phyloP scores from a whole-genome alignment of 2,113 vertebrate genomes.

The Stigmatopora argus region DNA sequence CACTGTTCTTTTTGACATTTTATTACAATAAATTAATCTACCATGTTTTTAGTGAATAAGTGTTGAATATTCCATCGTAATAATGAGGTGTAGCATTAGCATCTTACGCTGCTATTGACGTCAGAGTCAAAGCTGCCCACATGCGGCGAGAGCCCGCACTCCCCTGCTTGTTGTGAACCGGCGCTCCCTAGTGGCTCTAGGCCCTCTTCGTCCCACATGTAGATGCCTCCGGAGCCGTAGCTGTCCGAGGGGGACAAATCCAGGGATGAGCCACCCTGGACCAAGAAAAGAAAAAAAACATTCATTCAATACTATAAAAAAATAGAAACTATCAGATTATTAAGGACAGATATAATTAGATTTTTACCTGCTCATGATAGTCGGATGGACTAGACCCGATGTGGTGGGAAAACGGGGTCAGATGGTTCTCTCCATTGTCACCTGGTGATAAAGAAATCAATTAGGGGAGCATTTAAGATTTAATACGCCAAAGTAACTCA shows the following conservation, averaged over 20 bases:
- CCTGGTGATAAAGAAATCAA: constrained; percentile 7
- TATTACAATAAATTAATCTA: background rate
- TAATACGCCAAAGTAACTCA: constrained; percentile 12
- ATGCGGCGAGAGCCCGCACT: constrained; percentile 59
- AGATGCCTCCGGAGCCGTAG: constrained; percentile 91
- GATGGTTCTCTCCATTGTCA: constrained; percentile 4
- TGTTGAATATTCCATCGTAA: no score
- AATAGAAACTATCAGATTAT: background rate
- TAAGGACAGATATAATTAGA: background rate
- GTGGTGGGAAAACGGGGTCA: constrained; percentile 9
- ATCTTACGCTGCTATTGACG: constrained; percentile 87
- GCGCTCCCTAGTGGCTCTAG: constrained; percentile 85
- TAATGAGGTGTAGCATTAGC: no score
- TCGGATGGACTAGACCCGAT: constrained; percentile 42
- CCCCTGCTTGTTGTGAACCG: constrained; percentile 31
- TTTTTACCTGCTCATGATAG: constrained; percentile 50
- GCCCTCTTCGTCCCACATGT: constrained; percentile 98
- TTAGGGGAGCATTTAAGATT: no score
- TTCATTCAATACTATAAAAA: background rate
- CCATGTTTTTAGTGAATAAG: no score
- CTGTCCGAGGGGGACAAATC: constrained; percentile 95
- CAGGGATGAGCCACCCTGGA: constrained; percentile 79
- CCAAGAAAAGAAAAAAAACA: background rate
- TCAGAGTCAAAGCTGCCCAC: constrained; percentile 90
- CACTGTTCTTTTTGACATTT: no score